Evolutionary conservation across 1,140 invertebrate genomes (phyloP).

Genomic region (Mamestra configurata): DNA sequence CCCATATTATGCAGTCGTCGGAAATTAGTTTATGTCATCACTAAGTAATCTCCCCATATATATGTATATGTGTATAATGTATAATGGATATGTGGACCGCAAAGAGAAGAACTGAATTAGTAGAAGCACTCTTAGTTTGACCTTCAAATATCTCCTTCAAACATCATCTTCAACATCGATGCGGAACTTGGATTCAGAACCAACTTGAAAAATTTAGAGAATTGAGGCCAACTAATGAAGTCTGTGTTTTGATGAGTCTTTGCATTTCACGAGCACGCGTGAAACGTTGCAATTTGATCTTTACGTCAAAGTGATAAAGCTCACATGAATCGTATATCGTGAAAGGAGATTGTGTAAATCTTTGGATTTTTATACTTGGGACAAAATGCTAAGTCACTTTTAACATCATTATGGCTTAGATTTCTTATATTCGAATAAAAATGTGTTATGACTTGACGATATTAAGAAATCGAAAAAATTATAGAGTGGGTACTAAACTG

Average conservation of each 20-base stretch:
- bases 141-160: not conserved
- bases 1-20: no score
- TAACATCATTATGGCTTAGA: not conserved
- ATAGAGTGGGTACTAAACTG: not conserved
- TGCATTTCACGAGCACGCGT: no score
- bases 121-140: not conserved
- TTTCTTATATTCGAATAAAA: not conserved
- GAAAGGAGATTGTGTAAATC: no score
- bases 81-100: not conserved
- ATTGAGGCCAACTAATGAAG: no score
- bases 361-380: not conserved
- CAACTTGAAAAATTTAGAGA: no score
- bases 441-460: not conserved
- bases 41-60: not conserved
- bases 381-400: no score
- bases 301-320: not conserved
- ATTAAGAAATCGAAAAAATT: not conserved
- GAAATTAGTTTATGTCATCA: not conserved
- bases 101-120: constrained; percentile 5
- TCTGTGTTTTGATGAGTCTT: not conserved
- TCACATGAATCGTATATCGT: not conserved
- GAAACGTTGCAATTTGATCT: not conserved
- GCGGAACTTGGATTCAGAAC: no score
- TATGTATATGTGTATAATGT: not conserved
- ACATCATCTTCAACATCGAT: no score